Conservation (phyloP, 1,140 invertebrate species). For the Sesamia nonagrioides region DNA sequence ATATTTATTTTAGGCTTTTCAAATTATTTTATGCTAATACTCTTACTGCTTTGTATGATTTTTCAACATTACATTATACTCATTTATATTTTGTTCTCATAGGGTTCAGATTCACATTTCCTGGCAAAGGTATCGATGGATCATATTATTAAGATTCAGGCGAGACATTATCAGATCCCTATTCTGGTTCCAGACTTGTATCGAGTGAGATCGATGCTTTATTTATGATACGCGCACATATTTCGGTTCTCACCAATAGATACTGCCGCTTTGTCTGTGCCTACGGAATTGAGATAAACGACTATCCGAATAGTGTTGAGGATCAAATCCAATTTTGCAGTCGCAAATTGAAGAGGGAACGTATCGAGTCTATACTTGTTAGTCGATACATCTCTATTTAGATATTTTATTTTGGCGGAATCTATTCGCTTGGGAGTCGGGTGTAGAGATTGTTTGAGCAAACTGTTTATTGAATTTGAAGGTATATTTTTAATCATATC, state of each 20-base stretch:
- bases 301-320: conserved; percentile 65
- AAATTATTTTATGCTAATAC: no score
- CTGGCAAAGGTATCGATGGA: neutral
- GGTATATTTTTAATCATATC: neutral
- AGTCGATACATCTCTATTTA: conserved; percentile 40
- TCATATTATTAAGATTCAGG: neutral
- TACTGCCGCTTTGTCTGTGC: conserved; percentile 56
- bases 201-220: conserved; percentile 32
- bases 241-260: conserved; percentile 55
- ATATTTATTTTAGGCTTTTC: no score
- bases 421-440: neutral
- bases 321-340: conserved; percentile 69
- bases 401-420: conserved; percentile 34
- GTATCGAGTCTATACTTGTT: conserved; percentile 49
- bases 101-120: neutral
- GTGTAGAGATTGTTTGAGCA: neutral
- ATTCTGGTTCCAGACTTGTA: conserved; percentile 18
- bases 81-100: neutral
- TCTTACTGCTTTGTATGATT: no score
- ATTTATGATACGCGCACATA: conserved; percentile 57
- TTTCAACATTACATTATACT: no score
- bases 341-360: conserved; percentile 70
- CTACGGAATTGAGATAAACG: conserved; percentile 70
- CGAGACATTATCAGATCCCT: conserved; percentile 34
- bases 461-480: neutral